Conservation (phyloP, 1,140 invertebrate genomes). For the Archivesica marissinica region DNA sequence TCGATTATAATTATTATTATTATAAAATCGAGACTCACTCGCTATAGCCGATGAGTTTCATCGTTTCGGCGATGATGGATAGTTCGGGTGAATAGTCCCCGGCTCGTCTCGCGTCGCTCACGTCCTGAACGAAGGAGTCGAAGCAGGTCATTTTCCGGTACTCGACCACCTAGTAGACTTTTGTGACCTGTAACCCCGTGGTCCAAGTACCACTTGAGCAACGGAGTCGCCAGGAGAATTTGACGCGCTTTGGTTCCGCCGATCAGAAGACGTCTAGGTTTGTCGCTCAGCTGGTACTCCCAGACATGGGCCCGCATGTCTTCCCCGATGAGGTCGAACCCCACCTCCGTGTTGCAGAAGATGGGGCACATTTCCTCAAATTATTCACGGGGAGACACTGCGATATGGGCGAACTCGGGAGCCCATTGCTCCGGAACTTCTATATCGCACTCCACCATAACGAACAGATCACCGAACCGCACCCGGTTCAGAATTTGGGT, state of each 20-base stretch:
- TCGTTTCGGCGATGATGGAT: conserved; percentile 66
- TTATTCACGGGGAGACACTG: conserved; percentile 54
- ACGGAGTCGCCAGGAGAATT: too few relatives aligned
- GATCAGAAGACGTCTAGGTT: too few relatives aligned
- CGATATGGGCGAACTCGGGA: conserved; percentile 29
- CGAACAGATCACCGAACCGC: conserved; percentile 7
- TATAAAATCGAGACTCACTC: neutral
- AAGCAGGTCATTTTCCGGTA: too few relatives aligned
- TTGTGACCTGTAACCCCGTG: too few relatives aligned
- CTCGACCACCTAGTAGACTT: too few relatives aligned
- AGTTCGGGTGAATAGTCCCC: conserved; percentile 53
- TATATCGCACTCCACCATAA: conserved; percentile 58
- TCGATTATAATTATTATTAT: neutral
- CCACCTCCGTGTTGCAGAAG: too few relatives aligned
- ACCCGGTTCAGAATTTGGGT: conserved; percentile 8
- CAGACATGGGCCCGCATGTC: conserved; percentile 63
- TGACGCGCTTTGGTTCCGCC: too few relatives aligned
- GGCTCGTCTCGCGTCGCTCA: conserved; percentile 50
- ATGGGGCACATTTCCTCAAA: too few relatives aligned
- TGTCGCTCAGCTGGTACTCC: too few relatives aligned
- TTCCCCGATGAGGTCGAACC: conserved; percentile 55
- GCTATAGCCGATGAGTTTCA: conserved; percentile 64
- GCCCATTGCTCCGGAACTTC: conserved; percentile 52
- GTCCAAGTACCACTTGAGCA: too few relatives aligned
- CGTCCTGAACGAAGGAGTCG: too few relatives aligned